Conservation (phyloP, 2,113 vertebrate species). For the Oophaga pumilio region DNA sequence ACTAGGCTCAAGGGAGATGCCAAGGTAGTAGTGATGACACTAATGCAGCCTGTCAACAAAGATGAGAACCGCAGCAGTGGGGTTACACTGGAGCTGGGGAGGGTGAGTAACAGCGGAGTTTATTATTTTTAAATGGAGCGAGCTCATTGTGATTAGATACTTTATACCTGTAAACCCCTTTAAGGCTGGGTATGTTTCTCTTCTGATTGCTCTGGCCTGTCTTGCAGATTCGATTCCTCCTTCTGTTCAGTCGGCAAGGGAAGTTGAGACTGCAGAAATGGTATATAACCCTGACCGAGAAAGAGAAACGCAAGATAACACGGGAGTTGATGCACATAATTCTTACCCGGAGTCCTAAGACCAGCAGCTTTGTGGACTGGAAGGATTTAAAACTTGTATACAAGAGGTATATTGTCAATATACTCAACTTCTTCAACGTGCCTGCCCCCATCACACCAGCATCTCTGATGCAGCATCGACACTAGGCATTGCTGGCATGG, state of each 20-base stretch:
- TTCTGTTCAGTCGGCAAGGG: slow-evolving; percentile 98
- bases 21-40: too few relatives aligned
- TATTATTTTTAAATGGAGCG: too few relatives aligned
- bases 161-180: neutral
- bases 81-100: too few relatives aligned
- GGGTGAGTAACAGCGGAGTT: too few relatives aligned
- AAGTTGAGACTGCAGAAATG: slow-evolving; percentile 96
- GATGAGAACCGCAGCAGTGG: too few relatives aligned
- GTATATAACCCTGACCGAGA: slow-evolving; percentile 88
- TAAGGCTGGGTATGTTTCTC: neutral
- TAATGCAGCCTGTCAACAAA: too few relatives aligned
- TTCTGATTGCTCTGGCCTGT: slow-evolving; percentile 51
- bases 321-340: slow-evolving; percentile 90
- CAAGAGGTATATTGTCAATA: slow-evolving; percentile 83
- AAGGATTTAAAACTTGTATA: slow-evolving; percentile 96
- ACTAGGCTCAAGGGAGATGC: too few relatives aligned
- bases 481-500: neutral
- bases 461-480: neutral
- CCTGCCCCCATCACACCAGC: neutral
- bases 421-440: neutral
- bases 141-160: too few relatives aligned
- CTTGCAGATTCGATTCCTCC: slow-evolving; percentile 89
- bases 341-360: slow-evolving; percentile 85
- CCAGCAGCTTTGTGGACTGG: slow-evolving; percentile 95
- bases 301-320: slow-evolving; percentile 92